phyloP scores from a whole-genome alignment of 2,888 invertebrate genomes.

The Hyppa rectilinea region DNA sequence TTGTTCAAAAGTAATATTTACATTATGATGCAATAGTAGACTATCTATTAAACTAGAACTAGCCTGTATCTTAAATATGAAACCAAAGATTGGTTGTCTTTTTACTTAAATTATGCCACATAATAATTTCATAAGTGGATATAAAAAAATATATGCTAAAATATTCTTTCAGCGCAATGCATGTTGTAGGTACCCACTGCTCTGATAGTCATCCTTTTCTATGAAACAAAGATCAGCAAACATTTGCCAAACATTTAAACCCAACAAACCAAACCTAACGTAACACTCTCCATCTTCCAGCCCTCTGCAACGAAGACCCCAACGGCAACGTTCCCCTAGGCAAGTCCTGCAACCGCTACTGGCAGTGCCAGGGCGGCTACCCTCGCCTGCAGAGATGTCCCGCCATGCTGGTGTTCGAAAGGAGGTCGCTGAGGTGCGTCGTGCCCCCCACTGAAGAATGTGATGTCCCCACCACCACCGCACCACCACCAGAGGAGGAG shows the following conservation, averaged over 20 bases:
- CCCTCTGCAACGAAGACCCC: conserved; percentile 97
- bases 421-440: conserved; percentile 95
- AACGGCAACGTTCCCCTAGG: conserved; percentile 97
- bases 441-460: conserved; percentile 97
- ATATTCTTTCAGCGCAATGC: neutral
- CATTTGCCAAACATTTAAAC: neutral
- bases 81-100: no score
- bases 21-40: no score
- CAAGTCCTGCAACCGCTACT: conserved; percentile 98
- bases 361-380: conserved; percentile 98
- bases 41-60: no score
- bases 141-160: no score
- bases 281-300: conserved; percentile 87
- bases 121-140: no score
- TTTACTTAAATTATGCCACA: neutral
- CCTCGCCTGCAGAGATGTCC: conserved; percentile 97
- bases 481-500: conserved; percentile 92
- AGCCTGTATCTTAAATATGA: no score
- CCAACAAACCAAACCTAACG: neutral
- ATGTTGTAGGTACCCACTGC: neutral
- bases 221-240: neutral
- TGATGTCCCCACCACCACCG: conserved; percentile 95
- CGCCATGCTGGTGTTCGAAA: conserved; percentile 97
- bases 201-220: neutral
- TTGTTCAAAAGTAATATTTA: no score